phyloP scores from a whole-genome alignment of 2,113 vertebrate genomes.

The Ictalurus furcatus region DNA sequence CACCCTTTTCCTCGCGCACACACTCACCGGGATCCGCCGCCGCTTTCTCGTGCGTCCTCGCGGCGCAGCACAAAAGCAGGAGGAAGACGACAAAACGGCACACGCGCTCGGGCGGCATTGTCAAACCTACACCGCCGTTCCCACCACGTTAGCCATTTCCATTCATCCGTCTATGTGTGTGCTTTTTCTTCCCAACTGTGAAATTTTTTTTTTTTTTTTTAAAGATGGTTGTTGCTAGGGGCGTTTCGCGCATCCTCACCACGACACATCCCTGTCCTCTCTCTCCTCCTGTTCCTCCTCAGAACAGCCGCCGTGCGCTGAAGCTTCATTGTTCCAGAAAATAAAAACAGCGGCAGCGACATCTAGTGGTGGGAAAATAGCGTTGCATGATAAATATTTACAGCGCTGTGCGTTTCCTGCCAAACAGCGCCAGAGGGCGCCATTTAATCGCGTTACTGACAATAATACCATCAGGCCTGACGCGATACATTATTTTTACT shows the following conservation, averaged over 20 bases:
- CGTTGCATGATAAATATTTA: neutral
- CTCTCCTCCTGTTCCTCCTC: slow-evolving; percentile 50
- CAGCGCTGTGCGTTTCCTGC: neutral
- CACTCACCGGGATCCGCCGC: slow-evolving; percentile 47
- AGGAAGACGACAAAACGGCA: slow-evolving; percentile 62
- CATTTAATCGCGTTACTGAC: neutral
- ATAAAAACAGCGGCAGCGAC: neutral
- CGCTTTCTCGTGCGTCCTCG: slow-evolving; percentile 38
- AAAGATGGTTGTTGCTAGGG: slow-evolving; percentile 35
- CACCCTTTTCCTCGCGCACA: slow-evolving; percentile 35
- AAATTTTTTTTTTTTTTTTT: slow-evolving; percentile 16
- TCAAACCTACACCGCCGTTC: slow-evolving; percentile 67
- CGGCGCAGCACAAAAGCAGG: slow-evolving; percentile 51
- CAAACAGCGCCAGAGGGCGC: neutral
- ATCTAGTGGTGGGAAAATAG: neutral
- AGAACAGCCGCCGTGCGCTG: neutral
- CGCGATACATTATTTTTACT: neutral
- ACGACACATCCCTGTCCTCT: slow-evolving; percentile 34
- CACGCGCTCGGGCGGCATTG: slow-evolving; percentile 62
- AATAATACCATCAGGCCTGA: neutral
- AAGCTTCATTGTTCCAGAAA: slow-evolving; percentile 20
- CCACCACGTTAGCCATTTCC: slow-evolving; percentile 49
- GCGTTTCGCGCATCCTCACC: slow-evolving; percentile 38
- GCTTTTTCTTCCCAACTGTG: neutral
- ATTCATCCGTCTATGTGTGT: slow-evolving; percentile 3